Percentiles rank a stretch among this genome's conserved stretches.
Conservation (phyloP, 2,888 invertebrate genomes). For the Cantharis rustica region DNA sequence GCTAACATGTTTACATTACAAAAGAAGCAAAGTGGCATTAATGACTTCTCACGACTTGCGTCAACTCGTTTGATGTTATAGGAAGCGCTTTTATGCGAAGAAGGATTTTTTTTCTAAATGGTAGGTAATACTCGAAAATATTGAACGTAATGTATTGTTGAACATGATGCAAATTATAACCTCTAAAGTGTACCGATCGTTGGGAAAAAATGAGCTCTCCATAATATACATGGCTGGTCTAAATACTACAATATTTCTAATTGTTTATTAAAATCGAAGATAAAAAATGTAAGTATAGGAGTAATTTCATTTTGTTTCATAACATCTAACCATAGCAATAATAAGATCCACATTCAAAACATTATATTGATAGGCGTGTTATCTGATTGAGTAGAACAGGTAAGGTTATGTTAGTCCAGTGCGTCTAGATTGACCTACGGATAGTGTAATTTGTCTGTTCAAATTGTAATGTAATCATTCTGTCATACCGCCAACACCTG, state of each 20-base stretch:
- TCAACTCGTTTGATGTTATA: neutral
- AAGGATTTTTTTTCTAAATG: neutral
- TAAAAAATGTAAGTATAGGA: neutral
- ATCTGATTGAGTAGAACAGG: conserved; percentile 34
- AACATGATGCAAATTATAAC: neutral
- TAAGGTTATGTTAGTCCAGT: conserved; percentile 27
- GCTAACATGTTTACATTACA: neutral
- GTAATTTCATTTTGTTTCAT: neutral
- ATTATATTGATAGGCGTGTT: conserved; percentile 8
- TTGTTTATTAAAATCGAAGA: neutral
- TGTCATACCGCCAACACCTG: conserved; percentile 35
- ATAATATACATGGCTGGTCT: neutral
- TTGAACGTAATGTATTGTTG: neutral
- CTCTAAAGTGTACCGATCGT: neutral
- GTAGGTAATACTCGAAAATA: neutral
- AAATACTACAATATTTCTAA: neutral
- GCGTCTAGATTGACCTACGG: conserved; percentile 35
- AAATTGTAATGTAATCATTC: conserved; percentile 41
- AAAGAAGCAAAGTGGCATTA: neutral
- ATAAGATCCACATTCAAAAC: neutral
- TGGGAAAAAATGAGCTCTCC: neutral
- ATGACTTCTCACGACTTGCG: neutral
- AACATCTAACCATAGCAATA: neutral
- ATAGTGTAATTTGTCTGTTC: conserved; percentile 41
- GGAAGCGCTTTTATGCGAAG: neutral